Conservation (phyloP, 1,140 invertebrate genomes). For the Drosophila grimshawi region DNA sequence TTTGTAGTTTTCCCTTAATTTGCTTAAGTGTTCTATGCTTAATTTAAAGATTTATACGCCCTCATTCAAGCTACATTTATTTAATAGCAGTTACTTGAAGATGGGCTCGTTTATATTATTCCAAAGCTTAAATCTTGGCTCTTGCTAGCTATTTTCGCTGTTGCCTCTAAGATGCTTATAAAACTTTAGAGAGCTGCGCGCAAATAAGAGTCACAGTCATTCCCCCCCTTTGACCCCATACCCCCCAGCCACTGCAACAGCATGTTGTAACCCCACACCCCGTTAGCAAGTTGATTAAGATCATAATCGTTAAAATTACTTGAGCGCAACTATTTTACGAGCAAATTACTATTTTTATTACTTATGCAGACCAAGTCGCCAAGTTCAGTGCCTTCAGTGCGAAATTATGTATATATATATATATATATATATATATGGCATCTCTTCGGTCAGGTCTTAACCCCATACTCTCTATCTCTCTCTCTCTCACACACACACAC, state of each 20-base stretch:
- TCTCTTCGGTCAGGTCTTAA: slow-evolving; percentile 40
- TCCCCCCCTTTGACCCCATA: background rate
- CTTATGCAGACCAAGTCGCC: slow-evolving; percentile 48
- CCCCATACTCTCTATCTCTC: background rate
- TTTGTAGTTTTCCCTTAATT: no score
- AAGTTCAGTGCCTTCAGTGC: slow-evolving; percentile 44
- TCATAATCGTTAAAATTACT: slow-evolving; percentile 63
- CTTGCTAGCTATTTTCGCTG: background rate
- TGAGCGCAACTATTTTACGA: slow-evolving; percentile 61
- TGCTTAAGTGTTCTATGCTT: background rate
- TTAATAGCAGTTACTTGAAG: background rate
- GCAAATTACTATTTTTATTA: slow-evolving; percentile 59
- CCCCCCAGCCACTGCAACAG: background rate
- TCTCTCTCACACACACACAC: background rate
- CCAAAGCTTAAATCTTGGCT: background rate
- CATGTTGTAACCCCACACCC: background rate
- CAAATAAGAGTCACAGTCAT: background rate
- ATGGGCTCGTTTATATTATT: background rate
- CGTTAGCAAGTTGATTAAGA: slow-evolving; percentile 55
- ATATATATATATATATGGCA: slow-evolving; percentile 14
- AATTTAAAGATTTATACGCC: background rate
- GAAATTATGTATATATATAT: slow-evolving; percentile 30
- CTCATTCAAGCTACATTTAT: background rate
- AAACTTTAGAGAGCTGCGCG: slow-evolving; percentile 31
- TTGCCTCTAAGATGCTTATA: background rate